Conservation (phyloP, 1,140 invertebrate species). For the Drosophila lini region DNA sequence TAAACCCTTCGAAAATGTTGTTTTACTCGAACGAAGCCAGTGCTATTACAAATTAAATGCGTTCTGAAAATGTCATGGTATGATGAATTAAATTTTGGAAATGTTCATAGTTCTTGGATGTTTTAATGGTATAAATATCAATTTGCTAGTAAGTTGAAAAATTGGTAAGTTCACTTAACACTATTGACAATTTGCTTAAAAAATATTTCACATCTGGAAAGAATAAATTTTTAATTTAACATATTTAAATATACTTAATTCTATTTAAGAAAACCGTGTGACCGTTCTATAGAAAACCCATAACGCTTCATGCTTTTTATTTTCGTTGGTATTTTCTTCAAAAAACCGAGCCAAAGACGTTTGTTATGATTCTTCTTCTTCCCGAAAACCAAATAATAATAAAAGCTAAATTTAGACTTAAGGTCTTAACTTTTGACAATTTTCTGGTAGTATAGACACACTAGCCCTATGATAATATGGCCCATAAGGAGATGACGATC, state of each 20-base stretch:
- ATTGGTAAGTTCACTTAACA: background rate
- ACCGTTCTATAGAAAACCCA: background rate
- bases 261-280: background rate
- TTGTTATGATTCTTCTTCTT: conserved; percentile 3
- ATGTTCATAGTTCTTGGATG: background rate
- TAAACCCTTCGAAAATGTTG: conserved; percentile 9
- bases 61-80: background rate
- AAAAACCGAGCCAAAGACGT: no score
- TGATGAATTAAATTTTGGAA: background rate
- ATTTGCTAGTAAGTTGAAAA: background rate
- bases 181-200: no score
- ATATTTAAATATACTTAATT: background rate
- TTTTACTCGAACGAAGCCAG: conserved; percentile 1
- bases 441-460: background rate
- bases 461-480: background rate
- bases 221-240: no score
- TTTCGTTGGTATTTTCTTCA: background rate
- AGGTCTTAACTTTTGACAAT: background rate
- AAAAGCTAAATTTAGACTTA: background rate
- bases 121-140: no score
- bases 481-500: conserved; percentile 24
- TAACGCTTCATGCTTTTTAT: background rate
- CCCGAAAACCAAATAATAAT: background rate
- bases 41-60: background rate
- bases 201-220: no score